Evolutionary conservation across 2,113 vertebrate species (phyloP).

Genomic region (Circaetus cinerascens): DNA sequence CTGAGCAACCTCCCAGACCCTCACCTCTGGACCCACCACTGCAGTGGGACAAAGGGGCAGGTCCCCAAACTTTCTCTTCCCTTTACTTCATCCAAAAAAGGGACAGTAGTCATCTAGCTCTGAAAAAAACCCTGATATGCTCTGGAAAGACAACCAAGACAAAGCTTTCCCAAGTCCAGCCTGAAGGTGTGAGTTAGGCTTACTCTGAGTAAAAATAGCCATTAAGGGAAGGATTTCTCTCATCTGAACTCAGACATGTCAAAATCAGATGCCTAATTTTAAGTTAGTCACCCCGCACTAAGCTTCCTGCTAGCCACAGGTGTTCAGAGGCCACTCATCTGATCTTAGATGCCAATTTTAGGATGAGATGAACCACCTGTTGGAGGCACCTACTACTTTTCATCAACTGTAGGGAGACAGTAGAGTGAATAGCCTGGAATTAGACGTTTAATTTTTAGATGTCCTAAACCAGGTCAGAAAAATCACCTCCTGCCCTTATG

Average conservation of each 20-base stretch:
- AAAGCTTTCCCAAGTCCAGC: background rate
- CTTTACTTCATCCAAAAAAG: background rate
- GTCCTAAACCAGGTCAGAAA: background rate
- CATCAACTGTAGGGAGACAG: background rate
- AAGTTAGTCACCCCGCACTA: background rate
- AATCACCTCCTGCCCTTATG: background rate
- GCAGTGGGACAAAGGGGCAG: background rate
- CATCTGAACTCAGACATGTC: background rate
- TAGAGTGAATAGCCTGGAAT: background rate
- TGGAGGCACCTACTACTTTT: background rate
- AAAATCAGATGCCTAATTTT: background rate
- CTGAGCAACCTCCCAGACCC: background rate
- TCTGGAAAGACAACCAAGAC: background rate
- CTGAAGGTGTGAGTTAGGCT: background rate
- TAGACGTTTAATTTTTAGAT: background rate
- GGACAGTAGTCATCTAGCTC: background rate
- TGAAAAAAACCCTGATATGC: background rate
- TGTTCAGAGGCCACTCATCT: background rate
- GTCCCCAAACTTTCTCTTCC: background rate
- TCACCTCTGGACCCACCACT: background rate
- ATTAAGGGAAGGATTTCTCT: slow-evolving; percentile 2
- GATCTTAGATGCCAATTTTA: background rate
- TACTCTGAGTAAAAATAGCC: background rate
- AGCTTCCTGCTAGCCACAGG: background rate
- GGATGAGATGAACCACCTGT: background rate